Conservation (phyloP, 1,140 invertebrate genomes). For the Metopolophium dirhodum region DNA sequence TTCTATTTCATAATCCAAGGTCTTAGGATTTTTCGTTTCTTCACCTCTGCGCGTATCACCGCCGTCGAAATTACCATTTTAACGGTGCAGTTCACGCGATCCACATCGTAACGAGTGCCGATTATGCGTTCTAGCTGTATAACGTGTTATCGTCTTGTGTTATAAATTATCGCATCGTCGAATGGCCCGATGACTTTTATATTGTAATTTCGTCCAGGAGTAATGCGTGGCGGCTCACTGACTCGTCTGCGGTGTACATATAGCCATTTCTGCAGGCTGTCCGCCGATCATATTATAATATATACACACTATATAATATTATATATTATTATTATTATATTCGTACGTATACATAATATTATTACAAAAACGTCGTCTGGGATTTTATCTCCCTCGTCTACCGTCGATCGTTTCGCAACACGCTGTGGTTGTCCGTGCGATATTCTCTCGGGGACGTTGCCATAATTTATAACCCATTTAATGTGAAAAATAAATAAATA, state of each 20-base stretch:
- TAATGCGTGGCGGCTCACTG: background rate
- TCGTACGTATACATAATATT: background rate
- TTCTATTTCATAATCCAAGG: background rate
- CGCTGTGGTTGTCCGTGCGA: background rate
- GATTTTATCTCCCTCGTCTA: background rate
- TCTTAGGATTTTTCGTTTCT: background rate
- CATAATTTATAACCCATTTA: constrained; percentile 45
- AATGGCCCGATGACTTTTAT: background rate
- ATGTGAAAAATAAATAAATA: background rate
- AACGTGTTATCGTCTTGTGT: background rate
- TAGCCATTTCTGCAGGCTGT: background rate
- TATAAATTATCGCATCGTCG: background rate
- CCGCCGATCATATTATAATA: background rate
- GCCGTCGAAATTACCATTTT: background rate
- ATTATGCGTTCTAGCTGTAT: background rate
- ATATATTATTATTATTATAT: background rate
- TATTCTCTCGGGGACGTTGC: constrained; percentile 26
- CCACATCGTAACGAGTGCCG: background rate
- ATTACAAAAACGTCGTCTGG: background rate
- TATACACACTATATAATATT: no score
- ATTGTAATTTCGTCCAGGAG: constrained; percentile 1
- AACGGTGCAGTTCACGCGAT: background rate
- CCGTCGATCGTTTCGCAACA: constrained; percentile 26
- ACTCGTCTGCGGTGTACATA: background rate
- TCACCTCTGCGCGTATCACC: background rate